Evolutionary conservation across 2,888 invertebrate species (phyloP).

Genomic region (Tetanocera ferruginea): DNA sequence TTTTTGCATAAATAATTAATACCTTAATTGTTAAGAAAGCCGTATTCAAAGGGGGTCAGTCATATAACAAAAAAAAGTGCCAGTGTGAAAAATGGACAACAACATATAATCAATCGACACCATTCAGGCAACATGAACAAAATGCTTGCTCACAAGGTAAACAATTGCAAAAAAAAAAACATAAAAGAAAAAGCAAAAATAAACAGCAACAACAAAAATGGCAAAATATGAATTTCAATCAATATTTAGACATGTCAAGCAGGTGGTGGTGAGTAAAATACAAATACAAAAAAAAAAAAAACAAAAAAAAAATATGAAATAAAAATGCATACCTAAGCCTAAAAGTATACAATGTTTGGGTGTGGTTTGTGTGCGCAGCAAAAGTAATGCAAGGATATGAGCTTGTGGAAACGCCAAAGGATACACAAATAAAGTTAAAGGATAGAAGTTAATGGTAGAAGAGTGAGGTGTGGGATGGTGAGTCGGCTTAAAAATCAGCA

Average conservation of each 20-base stretch:
- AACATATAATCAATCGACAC: no score
- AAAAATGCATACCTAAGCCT: neutral
- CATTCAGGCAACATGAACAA: neutral
- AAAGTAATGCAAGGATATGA: neutral
- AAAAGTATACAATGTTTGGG: constrained; percentile 10
- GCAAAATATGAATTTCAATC: neutral
- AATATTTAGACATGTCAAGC: neutral
- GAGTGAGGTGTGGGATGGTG: no score
- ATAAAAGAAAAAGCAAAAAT: neutral
- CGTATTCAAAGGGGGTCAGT: no score
- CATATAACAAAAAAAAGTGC: no score
- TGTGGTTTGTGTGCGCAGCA: constrained; percentile 6
- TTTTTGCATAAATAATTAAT: no score
- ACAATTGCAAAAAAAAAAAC: neutral
- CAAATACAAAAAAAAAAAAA: neutral
- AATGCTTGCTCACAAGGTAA: neutral
- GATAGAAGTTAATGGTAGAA: neutral
- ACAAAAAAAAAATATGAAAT: neutral
- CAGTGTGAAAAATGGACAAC: no score
- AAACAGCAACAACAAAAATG: neutral
- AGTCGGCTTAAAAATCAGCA: no score
- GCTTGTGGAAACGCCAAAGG: neutral
- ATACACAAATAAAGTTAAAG: neutral
- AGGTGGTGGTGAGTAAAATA: neutral
- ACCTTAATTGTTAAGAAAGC: no score